phyloP scores from a whole-genome alignment of 2,888 invertebrate genomes.

The Oegoconia quadripuncta region DNA sequence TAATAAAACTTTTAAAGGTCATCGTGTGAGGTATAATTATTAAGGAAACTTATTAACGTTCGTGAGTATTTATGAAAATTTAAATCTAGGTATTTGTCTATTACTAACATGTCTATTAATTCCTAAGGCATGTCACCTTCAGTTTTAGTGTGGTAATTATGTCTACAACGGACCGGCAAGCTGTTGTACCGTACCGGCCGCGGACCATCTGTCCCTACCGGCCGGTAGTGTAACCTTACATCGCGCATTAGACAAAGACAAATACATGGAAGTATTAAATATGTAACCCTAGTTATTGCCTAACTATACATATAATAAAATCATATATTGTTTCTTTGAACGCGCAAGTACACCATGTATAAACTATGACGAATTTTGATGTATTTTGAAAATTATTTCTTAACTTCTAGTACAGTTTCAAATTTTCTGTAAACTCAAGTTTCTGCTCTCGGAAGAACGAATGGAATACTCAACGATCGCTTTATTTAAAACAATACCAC shows the following conservation, averaged over 20 bases:
- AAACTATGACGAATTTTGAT: too few relatives aligned
- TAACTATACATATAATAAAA: too few relatives aligned
- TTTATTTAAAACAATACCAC: not conserved
- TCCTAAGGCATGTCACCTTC: constrained; percentile 31
- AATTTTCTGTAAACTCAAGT: too few relatives aligned
- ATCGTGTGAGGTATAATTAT: too few relatives aligned
- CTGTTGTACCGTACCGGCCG: constrained; percentile 67
- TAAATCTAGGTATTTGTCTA: not conserved
- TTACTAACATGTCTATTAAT: constrained; percentile 15
- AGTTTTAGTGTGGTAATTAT: constrained; percentile 58
- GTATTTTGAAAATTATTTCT: too few relatives aligned
- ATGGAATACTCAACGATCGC: too few relatives aligned
- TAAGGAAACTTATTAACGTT: too few relatives aligned
- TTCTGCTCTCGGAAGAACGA: too few relatives aligned
- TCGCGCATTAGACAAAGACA: constrained; percentile 23
- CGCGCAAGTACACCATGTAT: too few relatives aligned
- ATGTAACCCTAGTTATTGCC: not conserved
- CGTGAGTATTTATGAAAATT: constrained; percentile 4
- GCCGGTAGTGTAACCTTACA: constrained; percentile 34
- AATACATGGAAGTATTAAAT: not conserved
- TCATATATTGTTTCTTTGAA: too few relatives aligned
- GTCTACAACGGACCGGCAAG: constrained; percentile 57
- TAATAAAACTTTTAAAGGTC: too few relatives aligned
- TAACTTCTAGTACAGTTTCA: too few relatives aligned
- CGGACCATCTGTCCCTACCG: constrained; percentile 52